A percentile compares a stretch with the other conserved stretches of the same genome.
phyloP scores from a whole-genome alignment of 2,113 vertebrate genomes.

The Emberiza fucata region DNA sequence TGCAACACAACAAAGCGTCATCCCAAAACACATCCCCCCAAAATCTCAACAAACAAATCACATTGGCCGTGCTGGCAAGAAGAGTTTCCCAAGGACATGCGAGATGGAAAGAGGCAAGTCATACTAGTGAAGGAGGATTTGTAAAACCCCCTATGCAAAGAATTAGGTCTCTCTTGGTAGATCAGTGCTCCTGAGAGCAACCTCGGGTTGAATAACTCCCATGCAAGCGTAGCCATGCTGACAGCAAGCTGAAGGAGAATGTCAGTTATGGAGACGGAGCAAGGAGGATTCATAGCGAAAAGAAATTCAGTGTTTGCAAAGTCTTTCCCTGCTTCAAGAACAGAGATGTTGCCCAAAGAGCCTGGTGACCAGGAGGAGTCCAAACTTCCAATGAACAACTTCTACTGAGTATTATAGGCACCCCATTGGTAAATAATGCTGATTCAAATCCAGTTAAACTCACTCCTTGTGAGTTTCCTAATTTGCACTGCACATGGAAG shows the following conservation, averaged over 20 bases:
- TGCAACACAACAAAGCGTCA: background rate
- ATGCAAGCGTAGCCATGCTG: fast-evolving
- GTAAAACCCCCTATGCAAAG: background rate
- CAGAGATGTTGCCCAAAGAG: background rate
- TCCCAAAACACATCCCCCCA: background rate
- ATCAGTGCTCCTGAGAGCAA: background rate
- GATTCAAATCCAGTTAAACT: background rate
- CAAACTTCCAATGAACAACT: background rate
- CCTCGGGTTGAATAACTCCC: background rate
- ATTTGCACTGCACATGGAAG: background rate
- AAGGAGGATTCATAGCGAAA: background rate
- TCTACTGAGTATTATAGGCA: background rate
- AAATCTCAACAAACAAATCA: background rate
- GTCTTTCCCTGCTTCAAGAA: background rate
- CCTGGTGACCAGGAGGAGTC: fast-evolving
- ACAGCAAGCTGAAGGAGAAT: background rate
- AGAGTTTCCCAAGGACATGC: background rate
- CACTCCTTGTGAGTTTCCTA: background rate
- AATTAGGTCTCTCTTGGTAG: background rate
- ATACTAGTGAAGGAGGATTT: background rate
- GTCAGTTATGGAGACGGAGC: background rate
- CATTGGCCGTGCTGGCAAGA: background rate
- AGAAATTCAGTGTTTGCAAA: background rate
- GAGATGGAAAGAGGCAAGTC: background rate
- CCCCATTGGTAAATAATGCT: background rate